Evolutionary conservation across 2,797 vertebrate species (phyloP).

Genomic region (Sphenodon punctatus): DNA sequence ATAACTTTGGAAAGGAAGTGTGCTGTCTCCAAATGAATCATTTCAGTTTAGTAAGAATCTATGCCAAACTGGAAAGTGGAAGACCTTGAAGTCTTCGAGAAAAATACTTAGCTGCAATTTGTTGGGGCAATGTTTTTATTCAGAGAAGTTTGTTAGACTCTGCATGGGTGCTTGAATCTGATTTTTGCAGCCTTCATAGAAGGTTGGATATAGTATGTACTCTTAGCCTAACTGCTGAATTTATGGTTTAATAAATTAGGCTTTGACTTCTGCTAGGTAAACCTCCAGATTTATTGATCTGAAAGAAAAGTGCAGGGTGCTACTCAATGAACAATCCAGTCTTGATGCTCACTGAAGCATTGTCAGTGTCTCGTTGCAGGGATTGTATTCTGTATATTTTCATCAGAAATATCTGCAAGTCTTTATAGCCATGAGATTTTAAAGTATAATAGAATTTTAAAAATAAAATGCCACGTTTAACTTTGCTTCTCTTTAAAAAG

Average conservation of each 20-base stretch:
- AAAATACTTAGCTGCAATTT: neutral
- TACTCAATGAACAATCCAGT: neutral
- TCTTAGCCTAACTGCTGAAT: neutral
- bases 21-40: neutral
- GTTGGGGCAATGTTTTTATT: neutral
- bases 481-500: no score
- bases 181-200: neutral
- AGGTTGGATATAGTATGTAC: neutral
- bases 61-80: neutral
- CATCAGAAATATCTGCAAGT: neutral
- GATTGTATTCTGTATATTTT: fast-evolving
- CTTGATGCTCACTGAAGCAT: neutral
- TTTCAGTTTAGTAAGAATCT: neutral
- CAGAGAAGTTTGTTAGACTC: fast-evolving
- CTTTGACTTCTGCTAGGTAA: neutral
- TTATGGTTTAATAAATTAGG: neutral
- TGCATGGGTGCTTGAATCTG: neutral
- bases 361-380: neutral
- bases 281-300: neutral
- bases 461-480: no score
- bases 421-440: neutral
- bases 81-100: neutral
- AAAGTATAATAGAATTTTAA: neutral
- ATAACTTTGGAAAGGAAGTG: neutral
- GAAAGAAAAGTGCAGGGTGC: neutral